Conservation (phyloP, 2,888 invertebrate species). For the Rhamnusium bicolor region DNA sequence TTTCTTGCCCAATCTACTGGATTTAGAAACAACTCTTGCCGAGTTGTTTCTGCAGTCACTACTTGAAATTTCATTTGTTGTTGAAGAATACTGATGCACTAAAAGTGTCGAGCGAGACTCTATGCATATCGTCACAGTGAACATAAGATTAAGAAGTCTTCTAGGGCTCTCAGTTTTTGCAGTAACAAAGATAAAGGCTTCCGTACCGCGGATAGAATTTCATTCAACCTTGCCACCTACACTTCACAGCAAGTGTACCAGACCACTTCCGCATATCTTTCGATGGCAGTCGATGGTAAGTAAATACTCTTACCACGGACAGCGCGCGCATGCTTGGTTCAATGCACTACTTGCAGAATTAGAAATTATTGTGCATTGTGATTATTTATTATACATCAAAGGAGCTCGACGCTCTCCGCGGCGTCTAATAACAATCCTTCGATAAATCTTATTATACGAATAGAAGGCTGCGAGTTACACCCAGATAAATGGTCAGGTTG, state of each 20-base stretch:
- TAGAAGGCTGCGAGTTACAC: slow-evolving; percentile 34
- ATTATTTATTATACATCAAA: slow-evolving; percentile 31
- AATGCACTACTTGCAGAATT: slow-evolving; percentile 53
- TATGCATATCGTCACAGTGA: background rate
- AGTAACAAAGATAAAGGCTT: background rate
- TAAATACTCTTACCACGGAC: slow-evolving; percentile 10
- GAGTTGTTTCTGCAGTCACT: background rate
- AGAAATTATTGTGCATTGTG: slow-evolving; percentile 44
- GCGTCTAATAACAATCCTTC: background rate
- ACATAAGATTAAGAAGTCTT: too few species aligned
- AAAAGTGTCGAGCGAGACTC: too few species aligned
- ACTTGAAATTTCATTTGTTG: background rate
- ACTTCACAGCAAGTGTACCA: slow-evolving; percentile 25
- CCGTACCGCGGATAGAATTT: background rate
- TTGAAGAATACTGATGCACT: background rate
- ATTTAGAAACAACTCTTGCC: slow-evolving; percentile 21
- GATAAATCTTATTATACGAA: slow-evolving; percentile 40
- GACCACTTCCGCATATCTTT: slow-evolving; percentile 25
- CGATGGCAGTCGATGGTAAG: background rate
- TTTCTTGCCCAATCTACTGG: slow-evolving; percentile 16
- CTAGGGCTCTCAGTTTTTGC: background rate
- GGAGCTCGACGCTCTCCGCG: slow-evolving; percentile 30
- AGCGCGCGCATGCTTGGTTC: slow-evolving; percentile 51
- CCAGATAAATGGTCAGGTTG: slow-evolving; percentile 34
- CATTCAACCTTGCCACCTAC: slow-evolving; percentile 31